Percentiles rank a stretch among this genome's conserved stretches.
Evolutionary conservation across 2,113 vertebrate genomes (phyloP).

Genomic region (Mus musculus): DNA sequence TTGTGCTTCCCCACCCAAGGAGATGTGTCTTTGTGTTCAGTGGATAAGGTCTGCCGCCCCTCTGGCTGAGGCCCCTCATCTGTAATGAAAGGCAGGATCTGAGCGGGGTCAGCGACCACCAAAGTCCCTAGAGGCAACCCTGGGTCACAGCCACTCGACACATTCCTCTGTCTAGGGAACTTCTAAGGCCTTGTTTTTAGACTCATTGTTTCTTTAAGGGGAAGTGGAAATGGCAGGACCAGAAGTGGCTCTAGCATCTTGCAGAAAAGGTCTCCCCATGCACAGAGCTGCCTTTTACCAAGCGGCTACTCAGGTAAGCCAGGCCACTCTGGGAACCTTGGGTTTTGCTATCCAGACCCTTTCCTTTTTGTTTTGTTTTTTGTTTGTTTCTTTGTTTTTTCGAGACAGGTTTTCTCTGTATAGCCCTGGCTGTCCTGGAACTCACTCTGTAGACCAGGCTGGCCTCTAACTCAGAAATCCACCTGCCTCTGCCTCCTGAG

Average conservation of each 20-base stretch:
- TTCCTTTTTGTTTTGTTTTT: not conserved
- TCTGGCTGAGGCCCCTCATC: not conserved
- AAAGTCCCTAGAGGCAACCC: not conserved
- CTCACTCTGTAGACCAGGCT: no score
- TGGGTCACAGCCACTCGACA: fast-evolving
- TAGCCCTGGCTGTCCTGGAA: no score
- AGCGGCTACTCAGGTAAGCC: not conserved
- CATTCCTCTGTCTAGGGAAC: not conserved
- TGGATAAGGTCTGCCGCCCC: not conserved
- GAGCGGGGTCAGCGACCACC: fast-evolving
- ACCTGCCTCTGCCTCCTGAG: no score
- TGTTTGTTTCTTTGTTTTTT: no score
- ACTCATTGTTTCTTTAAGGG: not conserved
- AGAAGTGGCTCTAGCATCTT: not conserved
- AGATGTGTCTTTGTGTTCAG: not conserved
- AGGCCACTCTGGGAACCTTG: fast-evolving
- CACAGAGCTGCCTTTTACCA: not conserved
- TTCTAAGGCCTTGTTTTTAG: conserved; percentile 15
- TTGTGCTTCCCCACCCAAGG: not conserved
- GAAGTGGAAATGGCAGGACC: not conserved
- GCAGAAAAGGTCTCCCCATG: not conserved
- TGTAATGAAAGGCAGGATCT: not conserved
- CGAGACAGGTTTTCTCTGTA: no score
- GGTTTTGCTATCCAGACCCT: not conserved
- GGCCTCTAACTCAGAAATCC: no score